Conservation (phyloP, 2,888 invertebrate genomes). For the Dyspetes luteomarginatus region DNA sequence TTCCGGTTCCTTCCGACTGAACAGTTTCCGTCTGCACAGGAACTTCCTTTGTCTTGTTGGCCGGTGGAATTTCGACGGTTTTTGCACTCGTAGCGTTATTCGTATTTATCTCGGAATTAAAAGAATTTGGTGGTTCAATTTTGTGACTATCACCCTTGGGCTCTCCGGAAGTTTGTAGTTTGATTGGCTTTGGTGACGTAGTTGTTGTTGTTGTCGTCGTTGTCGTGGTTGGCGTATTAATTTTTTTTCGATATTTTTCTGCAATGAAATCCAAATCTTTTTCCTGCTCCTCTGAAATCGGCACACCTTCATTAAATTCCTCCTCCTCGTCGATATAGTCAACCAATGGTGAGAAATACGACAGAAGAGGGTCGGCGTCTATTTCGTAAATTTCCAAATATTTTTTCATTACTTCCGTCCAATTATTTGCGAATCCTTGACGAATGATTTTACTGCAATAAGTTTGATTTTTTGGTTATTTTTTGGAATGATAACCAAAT, state of each 20-base stretch:
- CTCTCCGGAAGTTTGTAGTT: slow-evolving; percentile 6
- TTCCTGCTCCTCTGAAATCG: slow-evolving; percentile 68
- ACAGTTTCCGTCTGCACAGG: slow-evolving; percentile 13
- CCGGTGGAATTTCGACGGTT: slow-evolving; percentile 28
- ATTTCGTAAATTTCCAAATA: slow-evolving; percentile 72
- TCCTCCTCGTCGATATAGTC: slow-evolving; percentile 73
- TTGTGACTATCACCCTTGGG: background rate
- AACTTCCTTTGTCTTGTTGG: slow-evolving; percentile 29
- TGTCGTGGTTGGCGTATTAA: slow-evolving; percentile 71
- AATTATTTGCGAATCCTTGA: slow-evolving; percentile 71
- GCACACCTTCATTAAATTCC: slow-evolving; percentile 52
- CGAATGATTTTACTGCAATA: slow-evolving; percentile 75
- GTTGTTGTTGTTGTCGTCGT: slow-evolving; percentile 66
- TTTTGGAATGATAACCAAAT: background rate
- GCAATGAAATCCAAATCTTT: slow-evolving; percentile 73
- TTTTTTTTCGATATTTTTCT: slow-evolving; percentile 68
- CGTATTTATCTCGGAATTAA: background rate
- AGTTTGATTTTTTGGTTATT: background rate
- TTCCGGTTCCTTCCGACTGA: slow-evolving; percentile 14
- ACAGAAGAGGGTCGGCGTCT: slow-evolving; percentile 67
- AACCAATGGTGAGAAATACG: slow-evolving; percentile 75
- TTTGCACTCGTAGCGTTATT: slow-evolving; percentile 15
- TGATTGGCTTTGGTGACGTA: slow-evolving; percentile 16
- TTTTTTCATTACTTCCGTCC: slow-evolving; percentile 70
- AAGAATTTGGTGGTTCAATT: slow-evolving; percentile 24